Evolutionary conservation across 2,113 vertebrate genomes (phyloP), one percentile per base, ranked within the genome.

Genomic region (Clarias batrachus): DNA sequence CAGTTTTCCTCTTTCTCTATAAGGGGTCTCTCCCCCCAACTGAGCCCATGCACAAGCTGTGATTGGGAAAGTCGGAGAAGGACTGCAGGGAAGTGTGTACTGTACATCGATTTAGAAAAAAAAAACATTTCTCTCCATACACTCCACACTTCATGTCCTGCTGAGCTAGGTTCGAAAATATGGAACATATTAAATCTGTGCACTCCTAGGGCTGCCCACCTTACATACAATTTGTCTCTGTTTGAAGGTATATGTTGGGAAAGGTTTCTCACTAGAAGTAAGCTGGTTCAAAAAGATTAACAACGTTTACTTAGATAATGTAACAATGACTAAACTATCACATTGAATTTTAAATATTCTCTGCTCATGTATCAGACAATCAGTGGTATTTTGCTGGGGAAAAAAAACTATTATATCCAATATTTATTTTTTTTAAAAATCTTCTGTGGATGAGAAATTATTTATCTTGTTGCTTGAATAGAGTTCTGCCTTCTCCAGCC

Each of bases 1-100:
- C 79, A 86, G 60, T 82, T 79, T 85, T 85, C 68, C 70, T 74
- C 21, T 89, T 84, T n/a, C 82, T 83, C 82, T 66, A 57, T 37
- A 74, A 63, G 88, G 27, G 80, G 66, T 68, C 81, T 82, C 81
- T 90, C 81, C 86, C 62, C 83, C 57, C 3, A 62, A 30, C 19
- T 5, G 12, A 85, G 81, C 65, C 4, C 48, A 33, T 25, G 85
- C 16, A 27, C 17, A 76, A 59, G 54, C 33, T n/a, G 13, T 80
- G 81, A 82, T 60, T 83, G 85, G 83, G 87, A 68, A 41, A 25
- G 59, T 41, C 21, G 6, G 12, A 4, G 48, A 48, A 83, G 59
- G 48, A 48, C 48, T 48, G 48, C 54, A 85, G 62, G 33, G 87
- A 84, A 25, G 19, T 76, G 66, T 27, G 17, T 56, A 83, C 68